Percentiles rank a stretch among this genome's conserved stretches.
These are phyloP conservation scores for Mellilla xanthometata DNA, from an alignment of 2,888 invertebrate genomes.

Conservation along the genomic window DNA sequence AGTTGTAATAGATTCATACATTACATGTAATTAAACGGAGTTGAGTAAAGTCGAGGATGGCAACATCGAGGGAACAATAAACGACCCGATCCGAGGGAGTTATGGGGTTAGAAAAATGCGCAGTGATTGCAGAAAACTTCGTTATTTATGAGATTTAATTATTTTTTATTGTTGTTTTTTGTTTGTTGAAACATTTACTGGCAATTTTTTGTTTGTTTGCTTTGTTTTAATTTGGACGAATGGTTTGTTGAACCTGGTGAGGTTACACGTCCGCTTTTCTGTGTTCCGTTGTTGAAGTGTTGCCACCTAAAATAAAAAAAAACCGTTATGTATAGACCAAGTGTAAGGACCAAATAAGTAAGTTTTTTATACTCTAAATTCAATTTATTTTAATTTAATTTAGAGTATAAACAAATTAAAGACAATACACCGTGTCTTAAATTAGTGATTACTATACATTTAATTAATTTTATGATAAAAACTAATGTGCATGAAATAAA, in stretches of 20 bases:
- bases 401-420: too few relatives aligned
- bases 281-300: too few relatives aligned
- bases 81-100: slow-evolving; percentile 11
- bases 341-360: too few relatives aligned
- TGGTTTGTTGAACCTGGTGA: neutral
- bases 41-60: slow-evolving; percentile 5
- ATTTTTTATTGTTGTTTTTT: slow-evolving; percentile 15
- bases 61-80: slow-evolving; percentile 18
- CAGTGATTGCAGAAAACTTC: slow-evolving; percentile 21
- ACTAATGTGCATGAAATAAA: too few relatives aligned
- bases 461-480: too few relatives aligned
- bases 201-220: slow-evolving; percentile 2
- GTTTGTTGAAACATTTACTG: slow-evolving; percentile 3
- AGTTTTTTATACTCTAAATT: too few relatives aligned
- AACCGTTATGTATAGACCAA: too few relatives aligned
- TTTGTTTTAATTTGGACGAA: neutral
- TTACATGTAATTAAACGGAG: slow-evolving; percentile 16
- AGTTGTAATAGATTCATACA: slow-evolving; percentile 24
- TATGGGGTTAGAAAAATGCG: slow-evolving; percentile 21
- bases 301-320: too few relatives aligned
- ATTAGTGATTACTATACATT: too few relatives aligned
- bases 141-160: slow-evolving; percentile 22
- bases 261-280: too few relatives aligned
- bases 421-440: too few relatives aligned
- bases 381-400: too few relatives aligned